phyloP scores from a whole-genome alignment of 2,113 vertebrate genomes.

The Calidris pugnax region DNA sequence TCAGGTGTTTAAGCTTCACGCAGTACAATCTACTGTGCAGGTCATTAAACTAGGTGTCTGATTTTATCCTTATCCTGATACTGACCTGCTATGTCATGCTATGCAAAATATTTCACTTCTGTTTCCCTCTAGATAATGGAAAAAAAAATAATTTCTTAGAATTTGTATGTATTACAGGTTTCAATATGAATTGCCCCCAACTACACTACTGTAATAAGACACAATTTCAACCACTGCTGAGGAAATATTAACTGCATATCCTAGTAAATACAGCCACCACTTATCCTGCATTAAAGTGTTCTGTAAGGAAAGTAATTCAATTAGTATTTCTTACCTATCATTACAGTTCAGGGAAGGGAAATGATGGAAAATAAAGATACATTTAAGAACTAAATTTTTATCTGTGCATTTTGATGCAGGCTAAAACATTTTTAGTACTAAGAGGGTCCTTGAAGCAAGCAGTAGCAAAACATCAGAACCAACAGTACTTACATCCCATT shows the following conservation, averaged over 20 bases:
- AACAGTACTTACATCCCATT: not conserved
- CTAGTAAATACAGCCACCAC: not conserved
- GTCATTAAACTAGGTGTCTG: not conserved
- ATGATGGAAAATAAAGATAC: not conserved
- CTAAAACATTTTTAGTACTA: not conserved
- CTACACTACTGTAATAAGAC: not conserved
- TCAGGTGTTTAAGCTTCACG: not conserved
- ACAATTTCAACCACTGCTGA: not conserved
- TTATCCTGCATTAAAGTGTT: not conserved
- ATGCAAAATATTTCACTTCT: not conserved
- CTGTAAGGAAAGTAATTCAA: not conserved
- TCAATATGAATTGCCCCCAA: not conserved
- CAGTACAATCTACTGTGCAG: not conserved
- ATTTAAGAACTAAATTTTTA: not conserved
- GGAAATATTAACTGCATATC: not conserved
- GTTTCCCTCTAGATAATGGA: not conserved
- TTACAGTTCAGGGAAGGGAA: not conserved
- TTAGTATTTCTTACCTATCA: not conserved
- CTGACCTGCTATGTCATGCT: not conserved
- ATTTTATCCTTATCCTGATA: not conserved
- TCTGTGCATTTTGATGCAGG: not conserved
- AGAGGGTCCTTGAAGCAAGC: not conserved
- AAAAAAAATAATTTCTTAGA: not conserved
- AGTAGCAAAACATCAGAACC: not conserved
- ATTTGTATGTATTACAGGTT: not conserved